Evolutionary conservation across 2,797 vertebrate species (phyloP), one percentile per base, ranked within the genome.

Genomic region (Betta splendens): DNA sequence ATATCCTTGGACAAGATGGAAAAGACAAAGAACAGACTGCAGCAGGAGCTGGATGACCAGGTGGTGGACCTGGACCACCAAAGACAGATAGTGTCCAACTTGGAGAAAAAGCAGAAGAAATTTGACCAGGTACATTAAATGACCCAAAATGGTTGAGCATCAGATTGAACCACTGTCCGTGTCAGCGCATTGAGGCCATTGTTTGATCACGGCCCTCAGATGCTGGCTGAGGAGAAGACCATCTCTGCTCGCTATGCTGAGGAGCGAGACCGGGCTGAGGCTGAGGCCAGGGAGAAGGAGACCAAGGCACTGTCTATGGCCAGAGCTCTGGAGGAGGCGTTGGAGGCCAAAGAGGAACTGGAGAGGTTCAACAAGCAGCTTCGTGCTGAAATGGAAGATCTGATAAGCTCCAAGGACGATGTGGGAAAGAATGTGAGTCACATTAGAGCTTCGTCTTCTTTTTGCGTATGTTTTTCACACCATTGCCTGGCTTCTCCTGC

Each of bases 351-450:
- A 61, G 97, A 99, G 70, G 98, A 99, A 56, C 92, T 98, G 46
- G 97, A 98, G 87, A 90, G 96, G 64, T 87, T 92, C 0, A 99
- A 98, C 83, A 99, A 98, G 74, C 90, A 95, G 89, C 88, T 99
- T 67, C 94, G 94, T 5, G 90, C 94, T 0, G 98, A 99, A 75
- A 98, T 99, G 97, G 98, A 99, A 80, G 96, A 98, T 21, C 91
- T 98, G 61, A 96, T 99, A 85, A 98, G 95, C 93, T 99, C 97
- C 77, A 99, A 99, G 85, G 98, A 99, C 8, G 96, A 99, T 0
- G 98, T 98, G 43, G 97, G 98, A 67, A 99, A 99, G 86, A 99
- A 95, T 1, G 98, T 99, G 86, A 92, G 97, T 91, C 10, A 65
- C 49, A 49, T 47, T 20, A 55, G 42, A 53, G 35, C n/a, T 43